Evolutionary conservation across 2,888 invertebrate species (phyloP), one percentile per base, ranked within the genome.

Genomic region (Sympetrum striolatum): DNA sequence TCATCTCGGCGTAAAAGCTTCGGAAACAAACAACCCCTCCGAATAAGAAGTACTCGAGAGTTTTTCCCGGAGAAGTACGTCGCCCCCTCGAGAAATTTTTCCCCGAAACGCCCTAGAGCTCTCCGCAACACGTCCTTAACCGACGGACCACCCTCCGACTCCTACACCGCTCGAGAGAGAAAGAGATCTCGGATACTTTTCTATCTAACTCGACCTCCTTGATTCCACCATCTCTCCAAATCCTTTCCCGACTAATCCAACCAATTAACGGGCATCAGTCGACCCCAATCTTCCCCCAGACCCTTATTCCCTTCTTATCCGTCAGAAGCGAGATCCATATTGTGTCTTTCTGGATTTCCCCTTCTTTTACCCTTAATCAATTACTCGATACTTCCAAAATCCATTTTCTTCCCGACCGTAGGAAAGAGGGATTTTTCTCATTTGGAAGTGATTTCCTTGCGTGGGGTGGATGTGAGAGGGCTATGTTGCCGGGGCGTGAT

Each of bases 151-250:
- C 53, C 53, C 53, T 53, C 18, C 80, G 5, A 35, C 80, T 35
- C 80, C n/a, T 18, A 22, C 86, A 58, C 60, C n/a, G n/a, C 86
- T 60, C 86, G 14, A 60, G 60, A 64, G 37, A 58, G 58, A 58
- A 37, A 31, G 35, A 48, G 53, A 18, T 53, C 53, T 53, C 22
- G 22, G 31, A 60, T 35, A 37, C 80, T 80, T n/a, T 44, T 80
- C 37, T n/a, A 86, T 15, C 86, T 60, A n/a, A n/a, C n/a, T 10
- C 60, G 35, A 18, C 60, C 60, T 86, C 60, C 86, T 39, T 60
- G 64, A 86, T 86, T 60, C 86, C 86, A 60, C 60, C 58, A 86
- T 86, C 86, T 60, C 86, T 60, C 86, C 86, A 86, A 86, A 86
- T 86, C 86, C 86, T 58, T 58, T 60, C 58, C 60, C 58, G 60